Base-by-base conservation (phyloP, 2,888 invertebrate genomes). In the Tinea pellionella region DNA sequence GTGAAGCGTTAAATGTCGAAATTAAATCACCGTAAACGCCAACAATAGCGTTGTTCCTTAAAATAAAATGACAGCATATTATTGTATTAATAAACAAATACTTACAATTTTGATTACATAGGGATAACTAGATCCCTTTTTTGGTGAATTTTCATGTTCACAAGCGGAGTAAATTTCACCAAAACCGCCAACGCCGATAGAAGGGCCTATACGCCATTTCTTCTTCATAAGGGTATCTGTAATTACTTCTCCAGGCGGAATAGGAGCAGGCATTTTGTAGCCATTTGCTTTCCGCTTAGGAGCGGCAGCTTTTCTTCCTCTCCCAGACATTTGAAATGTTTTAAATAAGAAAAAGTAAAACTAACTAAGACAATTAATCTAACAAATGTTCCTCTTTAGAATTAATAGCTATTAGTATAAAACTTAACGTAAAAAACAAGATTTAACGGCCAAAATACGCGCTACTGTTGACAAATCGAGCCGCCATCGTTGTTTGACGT, bases 121-220 rank as follows among this genome's bases (percentile, higher is more conserved):
- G 4, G 92, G 90, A 76, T 90, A 93, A 62, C 69, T 74, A 0
- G 88, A 85, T 0, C 79, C 74, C 62, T 80, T 81, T 62, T 89
- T 89, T 1, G 87, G 76, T 0, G 87, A 78, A 32, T 88, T 86
- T 8, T 89, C 89, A 18, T 80, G 80, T 61, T 89, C 90, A 77
- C 91, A 92, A 47, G 95, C 96, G 0, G 93, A 90, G 77, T 98
- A 98, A 68, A 98, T 96, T 75, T 96, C 95, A 0, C 98, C 98
- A 76, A 98, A 98, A 11, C 98, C 98, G 0, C 98, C 98, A 61
- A 92, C 89, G 0, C 97, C 98, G 62, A 98, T 95, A 0, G 96
- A 93, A 12, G 91, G 89, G 0, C 97, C 97, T 61, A 98, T 89
- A 64, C 90, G 90, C 97, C 97, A 98, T 73, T 92, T 89, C 64